A percentile compares a stretch with the other conserved stretches of the same genome.
These are phyloP conservation scores for Lithophane leautieri DNA, from an alignment of 2,888 invertebrate genomes.

Conservation along the genomic window DNA sequence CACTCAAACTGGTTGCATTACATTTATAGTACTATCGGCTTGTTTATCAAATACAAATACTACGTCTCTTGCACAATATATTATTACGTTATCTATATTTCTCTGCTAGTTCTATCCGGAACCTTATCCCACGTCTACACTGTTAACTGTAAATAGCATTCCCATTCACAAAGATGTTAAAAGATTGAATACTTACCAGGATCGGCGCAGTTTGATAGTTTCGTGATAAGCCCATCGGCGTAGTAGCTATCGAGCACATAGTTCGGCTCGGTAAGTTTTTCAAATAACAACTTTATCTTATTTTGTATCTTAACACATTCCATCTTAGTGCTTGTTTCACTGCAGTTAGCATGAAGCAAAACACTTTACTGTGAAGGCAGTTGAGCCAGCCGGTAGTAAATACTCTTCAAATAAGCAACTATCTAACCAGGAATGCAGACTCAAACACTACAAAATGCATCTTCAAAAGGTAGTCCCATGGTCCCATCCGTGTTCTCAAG, in stretches of 20 bases:
- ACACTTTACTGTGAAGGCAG: slow-evolving; percentile 5
- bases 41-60: slow-evolving; percentile 13
- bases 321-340: slow-evolving; percentile 63
- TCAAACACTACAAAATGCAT: slow-evolving; percentile 24
- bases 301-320: slow-evolving; percentile 78
- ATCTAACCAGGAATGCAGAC: not conserved
- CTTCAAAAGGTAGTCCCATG: slow-evolving; percentile 28
- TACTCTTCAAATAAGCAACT: not conserved
- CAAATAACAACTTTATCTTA: slow-evolving; percentile 90
- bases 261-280: slow-evolving; percentile 90
- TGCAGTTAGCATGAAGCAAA: slow-evolving; percentile 37
- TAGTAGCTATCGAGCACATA: slow-evolving; percentile 92
- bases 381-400: not conserved
- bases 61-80: not conserved
- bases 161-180: not conserved
- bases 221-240: slow-evolving; percentile 91
- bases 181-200: slow-evolving; percentile 79
- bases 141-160: not conserved
- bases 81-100: slow-evolving; percentile 13
- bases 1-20: slow-evolving; percentile 2
- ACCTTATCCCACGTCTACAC: not conserved
- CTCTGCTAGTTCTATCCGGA: not conserved
- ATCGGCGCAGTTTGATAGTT: slow-evolving; percentile 89
- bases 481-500: not conserved
- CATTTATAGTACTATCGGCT: not conserved